Conservation (phyloP, 2,888 invertebrate species). For the Mamestra brassicae region DNA sequence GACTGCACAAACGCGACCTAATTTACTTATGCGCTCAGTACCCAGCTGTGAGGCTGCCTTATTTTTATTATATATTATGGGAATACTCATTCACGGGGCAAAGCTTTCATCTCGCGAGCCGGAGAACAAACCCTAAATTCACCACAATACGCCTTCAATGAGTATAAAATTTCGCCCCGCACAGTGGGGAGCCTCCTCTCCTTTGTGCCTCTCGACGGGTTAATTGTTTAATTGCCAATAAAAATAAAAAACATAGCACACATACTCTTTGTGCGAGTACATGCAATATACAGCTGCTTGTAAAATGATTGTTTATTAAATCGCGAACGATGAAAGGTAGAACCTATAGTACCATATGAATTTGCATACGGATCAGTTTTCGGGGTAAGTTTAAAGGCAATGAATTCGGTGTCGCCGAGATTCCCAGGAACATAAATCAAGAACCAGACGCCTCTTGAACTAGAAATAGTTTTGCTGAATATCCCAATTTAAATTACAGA, state of each 20-base stretch:
- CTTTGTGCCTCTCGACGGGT: constrained; percentile 85
- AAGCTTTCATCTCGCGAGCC: constrained; percentile 78
- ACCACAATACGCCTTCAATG: constrained; percentile 84
- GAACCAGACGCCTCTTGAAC: background rate
- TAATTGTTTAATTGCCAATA: constrained; percentile 91
- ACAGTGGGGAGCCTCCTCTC: constrained; percentile 78
- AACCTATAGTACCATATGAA: background rate
- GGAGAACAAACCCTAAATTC: constrained; percentile 80
- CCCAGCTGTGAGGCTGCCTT: constrained; percentile 74
- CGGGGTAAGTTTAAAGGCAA: background rate
- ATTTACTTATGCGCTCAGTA: constrained; percentile 68
- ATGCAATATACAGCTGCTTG: constrained; percentile 75
- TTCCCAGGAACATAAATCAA: constrained; percentile 25
- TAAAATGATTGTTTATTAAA: constrained; percentile 57
- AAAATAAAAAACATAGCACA: constrained; percentile 86
- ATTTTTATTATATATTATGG: constrained; percentile 73
- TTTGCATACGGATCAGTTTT: constrained; percentile 21
- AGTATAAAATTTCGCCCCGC: constrained; percentile 87
- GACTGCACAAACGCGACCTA: constrained; percentile 68
- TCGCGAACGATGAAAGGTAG: constrained; percentile 44
- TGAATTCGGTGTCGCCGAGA: background rate
- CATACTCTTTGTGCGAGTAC: constrained; percentile 67
- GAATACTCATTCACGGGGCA: constrained; percentile 67
- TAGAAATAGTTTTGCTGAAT: constrained; percentile 28
- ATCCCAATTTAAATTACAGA: constrained; percentile 45